These are phyloP conservation scores for Lepisosteus osseus DNA, from an alignment of 2,113 vertebrate species.

Conservation along the genomic window DNA sequence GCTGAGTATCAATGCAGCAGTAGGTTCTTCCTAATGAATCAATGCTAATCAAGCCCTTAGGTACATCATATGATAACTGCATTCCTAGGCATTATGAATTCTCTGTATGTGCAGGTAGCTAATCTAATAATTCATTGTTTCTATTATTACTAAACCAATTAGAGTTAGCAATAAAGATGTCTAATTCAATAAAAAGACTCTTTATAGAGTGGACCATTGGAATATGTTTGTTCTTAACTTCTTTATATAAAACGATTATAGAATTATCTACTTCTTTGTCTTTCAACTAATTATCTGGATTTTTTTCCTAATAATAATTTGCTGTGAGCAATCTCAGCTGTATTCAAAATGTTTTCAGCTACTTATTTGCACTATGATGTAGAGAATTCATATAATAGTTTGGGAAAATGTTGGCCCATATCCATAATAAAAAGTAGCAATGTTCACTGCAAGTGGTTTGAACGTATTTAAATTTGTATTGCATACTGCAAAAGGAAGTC, in stretches of 20 bases:
- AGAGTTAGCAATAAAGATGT: conserved; percentile 42
- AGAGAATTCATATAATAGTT: no score
- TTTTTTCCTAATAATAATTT: no score
- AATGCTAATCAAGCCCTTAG: conserved; percentile 42
- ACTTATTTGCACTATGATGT: no score
- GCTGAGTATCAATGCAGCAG: conserved; percentile 32
- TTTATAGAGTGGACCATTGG: neutral
- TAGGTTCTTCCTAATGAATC: conserved; percentile 35
- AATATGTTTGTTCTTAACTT: neutral
- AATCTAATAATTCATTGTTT: conserved; percentile 59
- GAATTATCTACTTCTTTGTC: neutral
- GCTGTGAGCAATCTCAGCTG: no score
- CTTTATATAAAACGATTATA: neutral
- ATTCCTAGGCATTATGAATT: conserved; percentile 40
- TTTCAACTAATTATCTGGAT: neutral
- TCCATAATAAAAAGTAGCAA: no score
- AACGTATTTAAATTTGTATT: no score
- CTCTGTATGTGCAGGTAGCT: conserved; percentile 44
- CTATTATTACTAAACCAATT: conserved; percentile 51
- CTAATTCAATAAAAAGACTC: conserved; percentile 53
- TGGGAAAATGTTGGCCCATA: no score
- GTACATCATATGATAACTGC: conserved; percentile 42
- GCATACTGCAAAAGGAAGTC: no score
- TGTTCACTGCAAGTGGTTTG: no score
- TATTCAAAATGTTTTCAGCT: no score